Evolutionary conservation across 2,888 invertebrate species (phyloP).

Genomic region (Gisinianus flammeolus): DNA sequence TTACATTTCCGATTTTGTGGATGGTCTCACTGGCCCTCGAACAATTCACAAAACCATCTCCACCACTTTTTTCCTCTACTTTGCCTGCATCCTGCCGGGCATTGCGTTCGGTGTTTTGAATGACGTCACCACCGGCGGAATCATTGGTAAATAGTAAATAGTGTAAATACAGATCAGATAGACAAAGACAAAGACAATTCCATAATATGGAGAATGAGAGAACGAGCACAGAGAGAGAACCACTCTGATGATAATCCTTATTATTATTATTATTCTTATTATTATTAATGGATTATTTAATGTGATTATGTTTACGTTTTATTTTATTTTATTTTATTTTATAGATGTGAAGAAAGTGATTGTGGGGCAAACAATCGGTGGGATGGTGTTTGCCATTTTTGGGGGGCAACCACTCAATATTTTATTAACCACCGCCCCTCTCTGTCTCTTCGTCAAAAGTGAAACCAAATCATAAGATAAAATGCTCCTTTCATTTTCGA

Average conservation of each 20-base stretch:
- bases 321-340: no score
- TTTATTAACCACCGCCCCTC: conserved; percentile 68
- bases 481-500: no score
- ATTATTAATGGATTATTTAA: no score
- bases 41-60: conserved; percentile 67
- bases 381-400: conserved; percentile 66
- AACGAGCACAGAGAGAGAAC: no score
- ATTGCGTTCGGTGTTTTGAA: conserved; percentile 69
- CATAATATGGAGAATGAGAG: no score
- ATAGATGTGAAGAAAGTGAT: conserved; percentile 66
- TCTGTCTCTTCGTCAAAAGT: conserved; percentile 68
- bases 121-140: conserved; percentile 66
- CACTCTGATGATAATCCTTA: no score
- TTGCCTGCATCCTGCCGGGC: conserved; percentile 68
- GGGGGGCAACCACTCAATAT: conserved; percentile 69
- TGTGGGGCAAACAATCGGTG: conserved; percentile 67
- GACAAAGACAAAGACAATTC: no score
- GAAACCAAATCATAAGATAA: conserved; percentile 31
- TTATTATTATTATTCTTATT: no score
- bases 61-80: conserved; percentile 67
- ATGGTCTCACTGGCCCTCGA: conserved; percentile 65
- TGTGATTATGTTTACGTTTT: background rate
- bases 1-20: conserved; percentile 66
- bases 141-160: conserved; percentile 63
- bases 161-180: no score